Base-by-base conservation (phyloP, 2,113 vertebrate genomes). In the Crotalus viridis region DNA sequence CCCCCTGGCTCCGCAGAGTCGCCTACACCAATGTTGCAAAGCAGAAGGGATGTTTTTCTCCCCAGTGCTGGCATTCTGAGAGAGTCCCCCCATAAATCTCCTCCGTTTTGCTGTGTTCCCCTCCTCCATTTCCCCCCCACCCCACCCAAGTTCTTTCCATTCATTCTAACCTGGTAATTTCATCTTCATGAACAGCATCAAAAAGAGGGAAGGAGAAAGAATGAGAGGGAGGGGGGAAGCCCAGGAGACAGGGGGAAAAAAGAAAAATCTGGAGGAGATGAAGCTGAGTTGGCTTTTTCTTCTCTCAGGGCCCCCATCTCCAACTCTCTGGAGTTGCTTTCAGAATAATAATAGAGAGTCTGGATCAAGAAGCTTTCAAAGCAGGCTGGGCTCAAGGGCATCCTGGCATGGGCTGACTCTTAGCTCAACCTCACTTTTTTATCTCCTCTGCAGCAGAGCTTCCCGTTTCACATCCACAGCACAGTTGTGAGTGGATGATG, bases 81-180 rank as follows among this genome's bases (percentile, higher is more conserved):
- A 91, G 64, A 93, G 89, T 90, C 74, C 86, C 48, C 28, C 90
- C 87, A 89, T 93, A 93, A 93, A 93, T 93, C 93, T 91, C 86
- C 43, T 17, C 46, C 1, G 55, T 90, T 93, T 93, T 93, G 90
- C 89, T 89, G 87, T 85, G 21, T 54, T 33, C 85, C 51, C 24
- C 33, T 39, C 54, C 54, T 48, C 85, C 51, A 15, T 33, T 10
- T 4, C 51, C 15, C 54, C 54, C 33, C 22, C 57, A 15, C 54
- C 59, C 54, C 5, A 26, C 39, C 13, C 90, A 89, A 85, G n/a
- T 88, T 89, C 69, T 89, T 93, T 93, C 93, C 69, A 93, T 93
- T 93, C 90, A 61, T 86, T 89, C 74, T 91, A 91, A 86, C 93
- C 90, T 91, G 87, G 86, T 85, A 93, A 93, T 91, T 93, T 89